Base-by-base conservation (phyloP, 2,113 vertebrate genomes). In the Brachionichthys hirsutus region DNA sequence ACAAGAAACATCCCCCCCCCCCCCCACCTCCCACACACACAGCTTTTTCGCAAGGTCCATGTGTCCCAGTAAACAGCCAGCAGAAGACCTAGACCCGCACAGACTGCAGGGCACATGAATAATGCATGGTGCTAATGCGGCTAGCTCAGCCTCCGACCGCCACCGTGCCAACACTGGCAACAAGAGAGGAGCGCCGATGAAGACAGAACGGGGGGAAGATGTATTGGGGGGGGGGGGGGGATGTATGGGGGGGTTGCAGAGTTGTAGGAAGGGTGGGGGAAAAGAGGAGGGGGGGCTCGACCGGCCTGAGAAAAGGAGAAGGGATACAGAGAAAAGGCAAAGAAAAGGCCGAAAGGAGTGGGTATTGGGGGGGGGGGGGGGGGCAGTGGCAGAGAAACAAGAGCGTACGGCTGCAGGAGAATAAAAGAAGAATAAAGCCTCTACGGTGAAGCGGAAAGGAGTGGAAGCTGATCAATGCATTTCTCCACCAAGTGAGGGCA, bases 81-180 rank as follows among this genome's bases (percentile, higher is more conserved):
- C 55, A 69, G 67, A 84, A 71, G 81, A 83, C 83, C 66, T 64
- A 66, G 78, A 84, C 81, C 66, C 68, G 66, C 64, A 75, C 73
- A 74, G 70, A 88, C 85, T 86, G 88, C 87, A 81, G 85, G 80
- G 57, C 56, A 67, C 77, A 89, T 92, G 86, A 91, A 92, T 91
- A 89, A 92, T 91, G 74, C 79, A 92, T 83, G 58, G 40, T 14
- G 77, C 90, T 90, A 85, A 88, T 85, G 86, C 87, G 89, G 90
- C 85, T 74, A 83, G 81, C 75, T 63, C 55, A 43, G 69, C 66
- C 77, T 82, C 67, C 65, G 53, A 78, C 54, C 20, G 47, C 74
- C 73, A 62, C 75, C 74, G 62, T 75, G 78, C 78, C 58, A 85
- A 73, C 63, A 68, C 75, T 45, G 65, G 70, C 79, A 80, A 53